A percentile compares a stretch with the other conserved stretches of the same genome.
Evolutionary conservation across 2,113 vertebrate species (phyloP).

Genomic region (Eupsittula cactorum): DNA sequence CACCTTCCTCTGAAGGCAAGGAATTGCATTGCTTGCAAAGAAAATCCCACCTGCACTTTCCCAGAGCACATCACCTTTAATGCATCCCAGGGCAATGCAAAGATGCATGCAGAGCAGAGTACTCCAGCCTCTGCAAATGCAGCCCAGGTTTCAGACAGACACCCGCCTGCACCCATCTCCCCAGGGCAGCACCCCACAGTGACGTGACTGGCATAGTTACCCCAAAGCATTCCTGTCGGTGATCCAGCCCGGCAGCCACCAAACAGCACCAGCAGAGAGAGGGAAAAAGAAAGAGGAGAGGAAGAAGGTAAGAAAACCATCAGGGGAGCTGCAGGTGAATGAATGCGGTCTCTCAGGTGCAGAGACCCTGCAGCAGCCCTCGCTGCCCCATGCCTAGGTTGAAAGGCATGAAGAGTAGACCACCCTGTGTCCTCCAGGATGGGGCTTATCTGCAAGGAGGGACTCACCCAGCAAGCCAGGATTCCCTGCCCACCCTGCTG

Average conservation of each 20-base stretch:
- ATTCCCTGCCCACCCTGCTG: not conserved
- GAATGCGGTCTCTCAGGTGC: not conserved
- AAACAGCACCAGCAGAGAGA: not conserved
- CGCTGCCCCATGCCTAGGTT: fast-evolving
- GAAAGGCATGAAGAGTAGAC: not conserved
- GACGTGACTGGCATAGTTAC: slow-evolving; percentile 71
- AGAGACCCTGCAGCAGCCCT: not conserved
- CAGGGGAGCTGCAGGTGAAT: not conserved
- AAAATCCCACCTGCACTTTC: not conserved
- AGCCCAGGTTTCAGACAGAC: not conserved
- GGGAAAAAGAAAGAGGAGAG: slow-evolving; percentile 12
- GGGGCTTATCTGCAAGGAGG: not conserved
- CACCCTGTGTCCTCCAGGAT: not conserved
- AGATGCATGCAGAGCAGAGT: fast-evolving
- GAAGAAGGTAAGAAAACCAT: not conserved
- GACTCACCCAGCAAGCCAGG: not conserved
- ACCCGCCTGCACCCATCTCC: not conserved
- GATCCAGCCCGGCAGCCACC: slow-evolving; percentile 69
- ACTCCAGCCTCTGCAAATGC: not conserved
- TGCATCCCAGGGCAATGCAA: not conserved
- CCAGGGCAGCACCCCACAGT: not conserved
- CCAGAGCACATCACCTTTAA: not conserved
- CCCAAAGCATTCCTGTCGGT: slow-evolving; percentile 79
- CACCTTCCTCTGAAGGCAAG: not conserved
- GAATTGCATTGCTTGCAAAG: not conserved